Evolutionary conservation across 2,888 invertebrate species (phyloP).

Genomic region (Pegoplata infirma): DNA sequence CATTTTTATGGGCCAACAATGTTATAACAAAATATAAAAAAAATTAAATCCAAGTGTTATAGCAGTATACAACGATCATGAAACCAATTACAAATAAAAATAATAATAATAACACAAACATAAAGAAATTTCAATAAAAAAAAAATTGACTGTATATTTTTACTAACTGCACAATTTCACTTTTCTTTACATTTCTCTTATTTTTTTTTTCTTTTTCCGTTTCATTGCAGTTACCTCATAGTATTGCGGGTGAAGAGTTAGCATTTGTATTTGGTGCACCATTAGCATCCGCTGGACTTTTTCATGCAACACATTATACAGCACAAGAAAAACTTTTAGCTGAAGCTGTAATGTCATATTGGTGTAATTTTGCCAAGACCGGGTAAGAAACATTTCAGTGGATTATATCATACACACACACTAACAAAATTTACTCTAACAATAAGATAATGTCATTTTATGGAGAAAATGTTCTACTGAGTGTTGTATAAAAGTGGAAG

Average conservation of each 20-base stretch:
- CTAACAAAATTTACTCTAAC: conserved; percentile 5
- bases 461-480: background rate
- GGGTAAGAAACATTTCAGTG: conserved; percentile 83
- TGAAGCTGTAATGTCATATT: conserved; percentile 91
- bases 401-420: conserved; percentile 26
- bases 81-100: conserved; percentile 52
- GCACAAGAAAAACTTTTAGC: conserved; percentile 88
- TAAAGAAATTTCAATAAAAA: background rate
- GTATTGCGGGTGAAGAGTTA: conserved; percentile 91
- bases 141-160: conserved; percentile 27
- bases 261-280: conserved; percentile 93
- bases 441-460: conserved; percentile 20
- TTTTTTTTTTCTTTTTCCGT: conserved; percentile 36
- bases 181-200: background rate
- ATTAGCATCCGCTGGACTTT: conserved; percentile 85
- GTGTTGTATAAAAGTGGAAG: background rate
- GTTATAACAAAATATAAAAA: too few species aligned
- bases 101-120: conserved; percentile 34
- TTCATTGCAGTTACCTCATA: conserved; percentile 82
- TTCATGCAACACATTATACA: conserved; percentile 85
- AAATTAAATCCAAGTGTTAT: conserved; percentile 23
- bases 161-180: conserved; percentile 7
- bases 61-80: conserved; percentile 40
- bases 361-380: conserved; percentile 93
- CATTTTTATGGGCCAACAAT: conserved; percentile 14